Evolutionary conservation across 2,797 vertebrate species (phyloP), one percentile per base, ranked within the genome.

Genomic region (Eulemur mongoz): DNA sequence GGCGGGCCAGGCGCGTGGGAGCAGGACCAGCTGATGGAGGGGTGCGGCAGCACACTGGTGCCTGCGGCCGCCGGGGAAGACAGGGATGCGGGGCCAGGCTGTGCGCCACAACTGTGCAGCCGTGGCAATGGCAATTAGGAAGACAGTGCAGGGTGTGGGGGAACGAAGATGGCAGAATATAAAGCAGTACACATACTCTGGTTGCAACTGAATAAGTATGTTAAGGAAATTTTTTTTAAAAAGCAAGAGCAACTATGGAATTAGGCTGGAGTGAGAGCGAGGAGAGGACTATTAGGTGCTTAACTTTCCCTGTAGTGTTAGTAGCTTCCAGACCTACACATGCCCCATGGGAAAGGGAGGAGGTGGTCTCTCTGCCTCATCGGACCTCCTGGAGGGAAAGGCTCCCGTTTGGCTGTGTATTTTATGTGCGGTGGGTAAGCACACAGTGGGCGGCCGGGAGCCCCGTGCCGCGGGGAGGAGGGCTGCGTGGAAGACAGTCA

Each of bases 31-130:
- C 48, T 18, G 4, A 8, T 0, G 59, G n/a, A 7, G 25, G 79
- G 63, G 38, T 32, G 1, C n/a, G 0, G 20, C 8, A 5, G 25
- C n/a, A 5, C 3, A 27, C 11, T 43, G 57, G 32, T 0, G 0
- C 15, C 30, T 0, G 2, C 59, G 54, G 30, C 2, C 7, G 65
- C 69, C 9, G 69, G 54, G 27, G 52, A 12, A 70, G 70, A 13
- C 0, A 0, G 8, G 50, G 40, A 1, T 25, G 17, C 15, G 57
- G 79, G 63, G 40, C 14, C 40, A n/a, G 76, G 52, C 57, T 30
- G 2, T 35, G 22, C 38, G 38, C 40, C 2, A 0, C 23, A 7
- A 14, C 63, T 32, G 8, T 76, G 43, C 43, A 2, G 65, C 25
- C 65, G 27, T 38, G 43, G 23, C 20, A 20, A 8, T 45, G 27